Evolutionary conservation across 2,797 vertebrate genomes (phyloP).

Genomic region (Protonibea diacanthus): DNA sequence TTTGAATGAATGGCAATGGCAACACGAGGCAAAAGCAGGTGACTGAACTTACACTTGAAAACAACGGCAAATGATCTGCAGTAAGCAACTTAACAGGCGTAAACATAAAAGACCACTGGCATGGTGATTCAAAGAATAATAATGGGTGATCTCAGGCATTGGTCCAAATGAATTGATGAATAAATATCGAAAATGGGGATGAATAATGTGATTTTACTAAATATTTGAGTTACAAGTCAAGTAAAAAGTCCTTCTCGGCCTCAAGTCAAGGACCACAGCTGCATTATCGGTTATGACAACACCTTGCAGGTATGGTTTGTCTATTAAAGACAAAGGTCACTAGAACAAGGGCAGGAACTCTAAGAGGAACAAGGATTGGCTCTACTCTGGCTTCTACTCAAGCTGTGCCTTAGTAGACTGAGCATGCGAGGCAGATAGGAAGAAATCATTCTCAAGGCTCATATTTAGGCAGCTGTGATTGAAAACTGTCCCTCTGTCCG

Average conservation of each 20-base stretch:
- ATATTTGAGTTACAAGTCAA: not conserved
- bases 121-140: not conserved
- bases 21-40: not conserved
- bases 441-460: conserved; percentile 1
- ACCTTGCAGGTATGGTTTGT: conserved; percentile 55
- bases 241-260: not conserved
- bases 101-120: not conserved
- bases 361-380: conserved; percentile 12
- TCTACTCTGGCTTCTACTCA: conserved; percentile 21
- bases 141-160: not conserved
- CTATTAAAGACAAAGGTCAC: conserved; percentile 65
- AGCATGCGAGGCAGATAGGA: conserved; percentile 18
- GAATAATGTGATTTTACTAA: not conserved
- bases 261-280: conserved; percentile 9
- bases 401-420: not conserved
- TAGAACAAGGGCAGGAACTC: conserved; percentile 18
- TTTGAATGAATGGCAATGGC: not conserved
- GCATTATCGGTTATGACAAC: conserved; percentile 55
- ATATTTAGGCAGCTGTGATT: not conserved
- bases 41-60: not conserved
- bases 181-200: not conserved
- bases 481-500: not conserved
- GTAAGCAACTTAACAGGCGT: too few species aligned
- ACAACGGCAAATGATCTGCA: not conserved
- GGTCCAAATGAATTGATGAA: not conserved